Conservation (phyloP, 2,888 invertebrate species). For the Scaeva pyrastri region DNA sequence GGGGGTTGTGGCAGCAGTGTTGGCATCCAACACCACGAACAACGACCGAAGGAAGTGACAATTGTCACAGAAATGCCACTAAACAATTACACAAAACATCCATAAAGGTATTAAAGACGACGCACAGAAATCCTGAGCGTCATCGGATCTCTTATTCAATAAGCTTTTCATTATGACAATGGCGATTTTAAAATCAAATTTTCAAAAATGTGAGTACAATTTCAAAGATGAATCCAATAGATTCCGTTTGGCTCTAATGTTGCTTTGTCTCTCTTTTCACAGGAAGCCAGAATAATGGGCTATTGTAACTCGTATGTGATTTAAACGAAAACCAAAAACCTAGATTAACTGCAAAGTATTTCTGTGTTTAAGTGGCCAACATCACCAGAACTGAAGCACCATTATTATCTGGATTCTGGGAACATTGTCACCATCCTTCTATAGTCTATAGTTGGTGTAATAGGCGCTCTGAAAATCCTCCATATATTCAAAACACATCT, state of each 20-base stretch:
- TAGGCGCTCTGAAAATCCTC: conserved; percentile 20
- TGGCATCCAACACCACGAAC: conserved; percentile 81
- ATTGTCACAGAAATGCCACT: conserved; percentile 82
- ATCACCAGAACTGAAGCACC: conserved; percentile 38
- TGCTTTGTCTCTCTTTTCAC: conserved; percentile 45
- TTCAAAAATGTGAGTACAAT: conserved; percentile 7
- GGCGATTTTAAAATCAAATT: not conserved
- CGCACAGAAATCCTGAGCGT: conserved; percentile 15
- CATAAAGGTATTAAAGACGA: conserved; percentile 78
- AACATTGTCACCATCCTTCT: conserved; percentile 21
- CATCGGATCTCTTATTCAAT: not conserved
- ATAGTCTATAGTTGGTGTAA: not conserved
- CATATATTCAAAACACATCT: conserved; percentile 13
- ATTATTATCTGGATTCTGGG: not conserved
- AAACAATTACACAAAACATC: conserved; percentile 83
- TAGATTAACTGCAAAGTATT: conserved; percentile 62
- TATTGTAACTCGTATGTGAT: conserved; percentile 59
- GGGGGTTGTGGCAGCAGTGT: conserved; percentile 78
- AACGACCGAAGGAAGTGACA: conserved; percentile 81
- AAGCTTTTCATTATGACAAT: not conserved
- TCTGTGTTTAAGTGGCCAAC: conserved; percentile 61
- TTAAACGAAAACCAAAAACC: conserved; percentile 60
- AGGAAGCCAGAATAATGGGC: conserved; percentile 12
- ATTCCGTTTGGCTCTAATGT: conserved; percentile 3
- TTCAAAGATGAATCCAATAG: too few relatives aligned